These are phyloP conservation scores for Sturmia bella DNA, from an alignment of 2,888 invertebrate genomes.

Conservation along the genomic window DNA sequence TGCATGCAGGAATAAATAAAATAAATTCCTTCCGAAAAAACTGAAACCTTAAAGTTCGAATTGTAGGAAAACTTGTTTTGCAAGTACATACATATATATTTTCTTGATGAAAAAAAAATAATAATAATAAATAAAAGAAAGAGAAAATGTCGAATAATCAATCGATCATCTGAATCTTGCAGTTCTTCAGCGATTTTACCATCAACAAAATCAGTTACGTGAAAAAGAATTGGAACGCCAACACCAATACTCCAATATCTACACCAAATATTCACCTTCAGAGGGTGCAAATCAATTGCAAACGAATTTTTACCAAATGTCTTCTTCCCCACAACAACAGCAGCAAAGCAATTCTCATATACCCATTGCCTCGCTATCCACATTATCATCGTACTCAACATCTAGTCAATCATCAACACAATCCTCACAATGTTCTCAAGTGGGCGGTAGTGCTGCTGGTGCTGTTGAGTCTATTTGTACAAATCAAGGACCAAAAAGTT, in stretches of 20 bases:
- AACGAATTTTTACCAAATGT: slow-evolving; percentile 55
- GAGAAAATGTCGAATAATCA: no score
- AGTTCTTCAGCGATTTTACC: slow-evolving; percentile 89
- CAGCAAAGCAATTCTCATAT: slow-evolving; percentile 71
- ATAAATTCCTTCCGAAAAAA: no score
- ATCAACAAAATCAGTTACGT: slow-evolving; percentile 88
- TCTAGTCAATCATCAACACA: slow-evolving; percentile 80
- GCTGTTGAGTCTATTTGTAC: slow-evolving; percentile 26
- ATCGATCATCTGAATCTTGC: not conserved
- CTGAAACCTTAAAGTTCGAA: no score
- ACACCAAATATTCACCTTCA: slow-evolving; percentile 63
- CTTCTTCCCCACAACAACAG: slow-evolving; percentile 47
- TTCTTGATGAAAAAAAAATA: no score
- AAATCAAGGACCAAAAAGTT: slow-evolving; percentile 70
- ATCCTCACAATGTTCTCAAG: slow-evolving; percentile 71
- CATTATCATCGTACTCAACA: slow-evolving; percentile 78
- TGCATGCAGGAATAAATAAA: no score
- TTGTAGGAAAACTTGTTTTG: no score
- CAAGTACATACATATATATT: not conserved
- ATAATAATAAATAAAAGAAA: no score
- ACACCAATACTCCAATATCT: slow-evolving; percentile 68
- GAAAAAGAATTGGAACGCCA: slow-evolving; percentile 82
- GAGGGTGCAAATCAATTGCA: slow-evolving; percentile 61
- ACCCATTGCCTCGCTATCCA: slow-evolving; percentile 71
- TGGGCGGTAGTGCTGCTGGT: slow-evolving; percentile 40